Evolutionary conservation across 2,113 vertebrate genomes (phyloP).

Genomic region (Cyprinodon brontotheroides): DNA sequence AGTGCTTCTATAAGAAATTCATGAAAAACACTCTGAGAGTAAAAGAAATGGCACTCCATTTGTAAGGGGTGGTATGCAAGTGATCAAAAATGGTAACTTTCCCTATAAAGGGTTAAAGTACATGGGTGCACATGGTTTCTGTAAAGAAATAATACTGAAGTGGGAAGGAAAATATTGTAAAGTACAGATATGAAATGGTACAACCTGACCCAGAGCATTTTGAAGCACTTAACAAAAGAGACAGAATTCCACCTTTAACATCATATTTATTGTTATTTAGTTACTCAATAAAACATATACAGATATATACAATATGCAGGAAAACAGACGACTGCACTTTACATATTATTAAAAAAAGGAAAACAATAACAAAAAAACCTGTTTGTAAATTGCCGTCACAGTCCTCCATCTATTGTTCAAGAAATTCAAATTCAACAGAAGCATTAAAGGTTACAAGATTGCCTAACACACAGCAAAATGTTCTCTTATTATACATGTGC

Average conservation of each 20-base stretch:
- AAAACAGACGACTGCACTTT: conserved; percentile 99
- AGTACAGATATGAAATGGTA: neutral
- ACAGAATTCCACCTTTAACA: conserved; percentile 89
- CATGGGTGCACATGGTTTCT: neutral
- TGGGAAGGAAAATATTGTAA: neutral
- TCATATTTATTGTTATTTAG: conserved; percentile 99
- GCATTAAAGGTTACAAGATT: conserved; percentile 93
- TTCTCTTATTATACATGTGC: conserved; percentile 99
- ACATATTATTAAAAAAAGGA: conserved; percentile 91
- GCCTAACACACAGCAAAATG: conserved; percentile 95
- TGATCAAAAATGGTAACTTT: no score
- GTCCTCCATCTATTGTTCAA: conserved; percentile 96
- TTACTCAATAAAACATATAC: conserved; percentile 99
- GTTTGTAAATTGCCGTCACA: conserved; percentile 93
- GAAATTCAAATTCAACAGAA: conserved; percentile 91
- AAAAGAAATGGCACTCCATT: no score
- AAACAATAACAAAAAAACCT: conserved; percentile 90
- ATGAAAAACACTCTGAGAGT: no score
- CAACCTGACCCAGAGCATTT: neutral
- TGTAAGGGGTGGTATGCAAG: no score
- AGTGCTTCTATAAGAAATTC: no score
- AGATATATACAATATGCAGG: conserved; percentile 99
- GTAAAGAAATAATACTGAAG: neutral
- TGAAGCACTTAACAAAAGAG: conserved; percentile 7
- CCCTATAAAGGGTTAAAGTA: neutral